A percentile compares a stretch with the other conserved stretches of the same genome.
phyloP scores from a whole-genome alignment of 2,797 vertebrate species.

The Sebastes diaconus region DNA sequence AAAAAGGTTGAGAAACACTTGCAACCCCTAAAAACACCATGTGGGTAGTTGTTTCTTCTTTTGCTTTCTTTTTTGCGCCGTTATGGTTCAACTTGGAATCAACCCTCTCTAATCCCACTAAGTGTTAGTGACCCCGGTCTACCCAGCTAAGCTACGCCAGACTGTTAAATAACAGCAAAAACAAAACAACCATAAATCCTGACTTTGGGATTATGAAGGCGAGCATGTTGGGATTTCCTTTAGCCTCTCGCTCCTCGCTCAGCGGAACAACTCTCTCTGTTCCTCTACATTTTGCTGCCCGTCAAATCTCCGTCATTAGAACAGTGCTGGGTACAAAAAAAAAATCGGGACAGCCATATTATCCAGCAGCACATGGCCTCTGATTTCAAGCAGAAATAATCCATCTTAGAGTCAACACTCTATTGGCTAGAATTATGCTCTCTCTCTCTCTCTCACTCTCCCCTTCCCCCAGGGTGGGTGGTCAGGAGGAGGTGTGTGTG shows the following conservation, averaged over 20 bases:
- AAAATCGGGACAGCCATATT: slow-evolving; percentile 54
- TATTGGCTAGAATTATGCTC: slow-evolving; percentile 76
- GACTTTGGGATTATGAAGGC: slow-evolving; percentile 51
- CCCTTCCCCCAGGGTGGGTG: slow-evolving; percentile 60
- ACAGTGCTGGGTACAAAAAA: slow-evolving; percentile 14
- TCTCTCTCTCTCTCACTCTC: slow-evolving; percentile 17
- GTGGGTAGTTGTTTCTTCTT: not conserved
- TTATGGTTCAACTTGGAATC: slow-evolving; percentile 24
- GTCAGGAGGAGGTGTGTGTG: slow-evolving; percentile 44
- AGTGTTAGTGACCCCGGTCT: slow-evolving; percentile 35
- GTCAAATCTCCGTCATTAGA: slow-evolving; percentile 70
- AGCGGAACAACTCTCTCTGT: slow-evolving; percentile 54
- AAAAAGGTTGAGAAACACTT: not conserved
- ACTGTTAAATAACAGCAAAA: slow-evolving; percentile 59
- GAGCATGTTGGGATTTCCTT: slow-evolving; percentile 59
- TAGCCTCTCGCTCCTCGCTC: slow-evolving; percentile 31
- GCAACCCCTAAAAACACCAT: not conserved
- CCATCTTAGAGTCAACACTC: slow-evolving; percentile 80
- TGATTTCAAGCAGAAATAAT: slow-evolving; percentile 84
- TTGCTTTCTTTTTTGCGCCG: slow-evolving; percentile 4
- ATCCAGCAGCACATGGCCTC: slow-evolving; percentile 73
- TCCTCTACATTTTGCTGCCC: slow-evolving; percentile 52
- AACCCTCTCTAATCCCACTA: slow-evolving; percentile 36
- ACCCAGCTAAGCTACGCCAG: not conserved
- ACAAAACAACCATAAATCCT: slow-evolving; percentile 52